Evolutionary conservation across 2,888 invertebrate genomes (phyloP).

Genomic region (Cerceris rybyensis): DNA sequence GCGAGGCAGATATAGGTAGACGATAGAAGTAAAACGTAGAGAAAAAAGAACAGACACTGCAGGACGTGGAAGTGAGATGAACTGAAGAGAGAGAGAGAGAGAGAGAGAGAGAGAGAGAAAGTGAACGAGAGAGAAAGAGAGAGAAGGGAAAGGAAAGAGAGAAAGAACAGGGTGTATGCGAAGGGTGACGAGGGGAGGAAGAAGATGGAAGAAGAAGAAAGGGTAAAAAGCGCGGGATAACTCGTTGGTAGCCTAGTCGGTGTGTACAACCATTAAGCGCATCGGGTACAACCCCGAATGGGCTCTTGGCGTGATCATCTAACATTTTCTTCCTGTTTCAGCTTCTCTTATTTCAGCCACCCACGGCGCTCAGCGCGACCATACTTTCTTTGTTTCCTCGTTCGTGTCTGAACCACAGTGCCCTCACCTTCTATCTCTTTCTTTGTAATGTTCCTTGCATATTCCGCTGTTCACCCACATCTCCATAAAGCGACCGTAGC

Average conservation of each 20-base stretch:
- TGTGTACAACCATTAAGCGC: conserved; percentile 68
- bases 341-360: conserved; percentile 18
- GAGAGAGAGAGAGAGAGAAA: background rate
- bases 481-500: conserved; percentile 54
- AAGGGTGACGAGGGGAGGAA: conserved; percentile 16
- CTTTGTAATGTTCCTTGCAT: conserved; percentile 30
- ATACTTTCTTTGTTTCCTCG: conserved; percentile 21
- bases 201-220: conserved; percentile 43
- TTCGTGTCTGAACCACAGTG: conserved; percentile 1
- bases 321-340: conserved; percentile 59
- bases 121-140: no score
- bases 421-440: conserved; percentile 36
- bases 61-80: background rate
- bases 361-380: conserved; percentile 34
- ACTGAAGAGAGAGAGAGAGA: background rate
- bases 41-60: conserved; percentile 1
- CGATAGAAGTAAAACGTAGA: conserved; percentile 16
- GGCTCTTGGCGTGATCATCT: conserved; percentile 64
- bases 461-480: conserved; percentile 49
- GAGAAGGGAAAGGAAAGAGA: conserved; percentile 7
- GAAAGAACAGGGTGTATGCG: conserved; percentile 18
- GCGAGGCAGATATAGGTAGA: conserved; percentile 35
- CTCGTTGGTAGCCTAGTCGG: conserved; percentile 58
- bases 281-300: conserved; percentile 67
- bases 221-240: conserved; percentile 66